Percentiles rank a stretch among this genome's conserved stretches.
Evolutionary conservation across 2,113 vertebrate genomes (phyloP).

Genomic region (Pyxicephalus adspersus): DNA sequence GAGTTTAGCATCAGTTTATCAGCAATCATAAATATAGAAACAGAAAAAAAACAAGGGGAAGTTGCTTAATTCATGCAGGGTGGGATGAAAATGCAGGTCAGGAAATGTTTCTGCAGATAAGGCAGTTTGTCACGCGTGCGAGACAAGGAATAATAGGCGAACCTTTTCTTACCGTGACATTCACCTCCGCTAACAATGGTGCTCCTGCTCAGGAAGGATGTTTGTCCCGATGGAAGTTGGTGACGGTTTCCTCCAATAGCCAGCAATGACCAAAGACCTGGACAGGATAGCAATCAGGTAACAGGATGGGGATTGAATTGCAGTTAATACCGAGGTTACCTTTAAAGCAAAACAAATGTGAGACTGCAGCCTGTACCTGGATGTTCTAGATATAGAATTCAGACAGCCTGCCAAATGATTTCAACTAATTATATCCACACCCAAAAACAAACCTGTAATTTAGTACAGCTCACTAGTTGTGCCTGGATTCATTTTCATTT

Average conservation of each 20-base stretch:
- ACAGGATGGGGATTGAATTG: constrained; percentile 23
- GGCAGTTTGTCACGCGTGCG: constrained; percentile 20
- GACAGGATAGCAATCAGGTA: constrained; percentile 48
- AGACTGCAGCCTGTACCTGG: neutral
- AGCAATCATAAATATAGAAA: constrained; percentile 58
- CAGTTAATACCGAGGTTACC: neutral
- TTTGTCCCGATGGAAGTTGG: constrained; percentile 49
- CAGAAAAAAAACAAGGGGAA: constrained; percentile 56
- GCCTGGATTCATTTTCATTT: too few species aligned
- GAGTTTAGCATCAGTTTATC: neutral
- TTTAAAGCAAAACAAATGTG: constrained; percentile 22
- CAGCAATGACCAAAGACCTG: constrained; percentile 46
- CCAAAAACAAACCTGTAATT: too few species aligned
- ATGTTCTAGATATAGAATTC: too few species aligned
- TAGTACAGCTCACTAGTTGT: too few species aligned
- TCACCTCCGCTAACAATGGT: neutral
- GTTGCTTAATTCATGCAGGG: constrained; percentile 18
- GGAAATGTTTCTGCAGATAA: constrained; percentile 58
- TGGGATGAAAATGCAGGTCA: constrained; percentile 47
- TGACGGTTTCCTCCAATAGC: constrained; percentile 39
- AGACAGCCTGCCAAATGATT: too few species aligned
- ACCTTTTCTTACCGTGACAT: neutral
- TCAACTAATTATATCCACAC: too few species aligned
- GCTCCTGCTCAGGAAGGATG: constrained; percentile 45
- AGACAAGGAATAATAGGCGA: neutral